phyloP scores from a whole-genome alignment of 2,888 invertebrate genomes.

The Erebia aethiops region DNA sequence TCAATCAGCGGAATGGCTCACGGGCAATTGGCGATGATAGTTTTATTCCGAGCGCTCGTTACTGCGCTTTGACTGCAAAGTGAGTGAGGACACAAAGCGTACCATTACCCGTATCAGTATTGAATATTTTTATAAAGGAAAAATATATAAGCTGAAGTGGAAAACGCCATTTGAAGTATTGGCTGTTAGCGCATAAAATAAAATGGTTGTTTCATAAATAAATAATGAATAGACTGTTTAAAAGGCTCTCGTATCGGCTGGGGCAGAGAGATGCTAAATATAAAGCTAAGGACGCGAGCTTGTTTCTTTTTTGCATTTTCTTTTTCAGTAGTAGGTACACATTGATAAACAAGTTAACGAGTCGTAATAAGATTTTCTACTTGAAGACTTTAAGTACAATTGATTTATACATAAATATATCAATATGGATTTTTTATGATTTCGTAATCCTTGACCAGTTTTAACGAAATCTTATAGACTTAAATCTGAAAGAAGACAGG shows the following conservation, averaged over 20 bases:
- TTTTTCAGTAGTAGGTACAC: no score
- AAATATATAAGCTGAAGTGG: neutral
- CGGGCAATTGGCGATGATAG: conserved; percentile 46
- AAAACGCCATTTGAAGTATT: neutral
- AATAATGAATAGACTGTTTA: neutral
- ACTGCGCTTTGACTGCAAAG: conserved; percentile 38
- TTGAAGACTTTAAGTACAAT: no score
- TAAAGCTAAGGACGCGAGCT: neutral
- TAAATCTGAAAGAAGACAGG: no score
- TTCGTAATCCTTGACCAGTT: no score
- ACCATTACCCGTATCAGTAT: conserved; percentile 22
- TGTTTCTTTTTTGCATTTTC: neutral
- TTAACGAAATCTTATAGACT: no score
- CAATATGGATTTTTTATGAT: no score
- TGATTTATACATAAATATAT: no score
- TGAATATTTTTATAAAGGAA: conserved; percentile 5
- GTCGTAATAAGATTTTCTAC: no score
- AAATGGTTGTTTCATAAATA: neutral
- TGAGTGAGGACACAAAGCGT: conserved; percentile 32
- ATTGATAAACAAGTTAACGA: no score
- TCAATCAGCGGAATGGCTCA: conserved; percentile 47
- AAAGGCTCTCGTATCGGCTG: neutral
- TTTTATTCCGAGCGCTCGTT: conserved; percentile 43
- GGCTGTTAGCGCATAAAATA: neutral
- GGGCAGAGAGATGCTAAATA: neutral